A percentile compares a stretch with the other conserved stretches of the same genome.
These are phyloP conservation scores for Protodeltote pygarga DNA, from an alignment of 2,888 invertebrate genomes.

Conservation along the genomic window DNA sequence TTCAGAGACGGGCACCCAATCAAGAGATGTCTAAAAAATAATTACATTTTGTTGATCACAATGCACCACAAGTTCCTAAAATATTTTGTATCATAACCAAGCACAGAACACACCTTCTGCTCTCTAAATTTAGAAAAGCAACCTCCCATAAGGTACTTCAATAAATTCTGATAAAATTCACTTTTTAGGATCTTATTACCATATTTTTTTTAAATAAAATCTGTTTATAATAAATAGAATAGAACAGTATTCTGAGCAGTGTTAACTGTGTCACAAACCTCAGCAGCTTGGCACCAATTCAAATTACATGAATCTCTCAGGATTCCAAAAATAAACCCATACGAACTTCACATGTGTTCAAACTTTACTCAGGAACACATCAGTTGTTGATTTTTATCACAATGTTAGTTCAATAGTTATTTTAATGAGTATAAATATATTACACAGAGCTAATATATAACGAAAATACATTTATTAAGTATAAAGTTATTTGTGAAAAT, in stretches of 20 bases:
- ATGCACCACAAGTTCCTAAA: conserved; percentile 23
- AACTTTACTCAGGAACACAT: conserved; percentile 64
- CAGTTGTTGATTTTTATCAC: conserved; percentile 21
- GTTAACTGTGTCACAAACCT: conserved; percentile 48
- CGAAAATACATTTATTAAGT: too few relatives aligned
- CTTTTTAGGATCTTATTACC: conserved; percentile 15
- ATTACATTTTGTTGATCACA: conserved; percentile 29
- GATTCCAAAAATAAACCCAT: conserved; percentile 76
- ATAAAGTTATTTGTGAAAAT: too few relatives aligned
- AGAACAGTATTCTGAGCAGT: conserved; percentile 23
- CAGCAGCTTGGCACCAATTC: conserved; percentile 73
- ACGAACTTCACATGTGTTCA: conserved; percentile 60
- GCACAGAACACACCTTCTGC: conserved; percentile 70
- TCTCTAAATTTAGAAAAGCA: conserved; percentile 81
- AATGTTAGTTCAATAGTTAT: background rate
- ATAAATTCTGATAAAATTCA: conserved; percentile 14
- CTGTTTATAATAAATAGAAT: conserved; percentile 26
- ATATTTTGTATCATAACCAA: conserved; percentile 26
- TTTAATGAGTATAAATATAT: background rate
- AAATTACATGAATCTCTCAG: conserved; percentile 66
- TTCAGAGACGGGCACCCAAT: conserved; percentile 85
- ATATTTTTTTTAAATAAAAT: conserved; percentile 20
- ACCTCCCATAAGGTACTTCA: conserved; percentile 75
- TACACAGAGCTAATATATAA: background rate
- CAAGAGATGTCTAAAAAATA: conserved; percentile 81